Conservation (phyloP, 2,113 vertebrate genomes). For the Nicator chloris region DNA sequence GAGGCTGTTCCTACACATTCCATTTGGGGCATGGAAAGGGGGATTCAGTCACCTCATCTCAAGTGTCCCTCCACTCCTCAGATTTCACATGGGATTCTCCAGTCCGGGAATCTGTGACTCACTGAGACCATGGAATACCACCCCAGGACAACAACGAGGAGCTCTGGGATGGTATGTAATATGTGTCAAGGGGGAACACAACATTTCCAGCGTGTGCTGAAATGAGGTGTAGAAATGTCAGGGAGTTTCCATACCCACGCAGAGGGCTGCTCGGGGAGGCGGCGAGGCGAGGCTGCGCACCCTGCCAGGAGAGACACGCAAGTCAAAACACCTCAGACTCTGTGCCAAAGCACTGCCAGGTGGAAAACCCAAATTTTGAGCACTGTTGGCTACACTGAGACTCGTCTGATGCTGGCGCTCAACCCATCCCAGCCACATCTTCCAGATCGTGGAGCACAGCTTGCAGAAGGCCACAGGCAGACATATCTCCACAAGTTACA, state of each 20-base stretch:
- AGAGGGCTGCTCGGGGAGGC: neutral
- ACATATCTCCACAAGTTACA: neutral
- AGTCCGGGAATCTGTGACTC: neutral
- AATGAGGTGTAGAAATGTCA: neutral
- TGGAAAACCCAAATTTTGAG: neutral
- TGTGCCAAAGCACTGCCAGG: rapidly evolving
- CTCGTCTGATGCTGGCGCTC: rapidly evolving
- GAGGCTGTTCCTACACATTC: neutral
- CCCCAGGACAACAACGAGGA: neutral
- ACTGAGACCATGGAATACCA: neutral
- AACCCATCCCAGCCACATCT: neutral
- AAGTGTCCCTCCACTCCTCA: neutral
- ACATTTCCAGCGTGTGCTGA: neutral
- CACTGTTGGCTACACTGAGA: rapidly evolving
- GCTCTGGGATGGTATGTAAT: neutral
- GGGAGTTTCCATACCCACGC: neutral
- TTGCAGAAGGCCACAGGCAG: neutral
- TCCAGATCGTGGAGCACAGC: neutral
- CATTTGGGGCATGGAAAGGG: neutral
- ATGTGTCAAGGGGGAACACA: neutral
- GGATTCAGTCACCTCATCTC: neutral
- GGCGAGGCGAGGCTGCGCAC: rapidly evolving
- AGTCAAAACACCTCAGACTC: rapidly evolving
- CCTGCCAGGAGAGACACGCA: rapidly evolving
- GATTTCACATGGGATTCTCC: neutral